These are phyloP conservation scores for Drosophila parabipectinata DNA, from an alignment of 1,140 invertebrate genomes.

Conservation along the genomic window DNA sequence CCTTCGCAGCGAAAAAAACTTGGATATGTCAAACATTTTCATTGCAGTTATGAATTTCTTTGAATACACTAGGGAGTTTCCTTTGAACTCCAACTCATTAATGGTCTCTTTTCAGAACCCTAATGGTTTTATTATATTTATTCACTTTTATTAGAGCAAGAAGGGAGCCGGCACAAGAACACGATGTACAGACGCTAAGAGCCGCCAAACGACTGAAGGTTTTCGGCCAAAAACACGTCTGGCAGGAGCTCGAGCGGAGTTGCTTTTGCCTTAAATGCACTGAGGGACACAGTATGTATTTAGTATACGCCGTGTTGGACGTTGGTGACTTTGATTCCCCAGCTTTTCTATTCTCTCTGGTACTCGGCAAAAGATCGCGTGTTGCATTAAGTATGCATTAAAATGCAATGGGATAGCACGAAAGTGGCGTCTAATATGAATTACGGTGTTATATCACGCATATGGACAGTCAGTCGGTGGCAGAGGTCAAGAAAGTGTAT, in stretches of 20 bases:
- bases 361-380: slow-evolving; percentile 41
- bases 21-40: slow-evolving; percentile 82
- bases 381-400: slow-evolving; percentile 73
- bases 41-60: slow-evolving; percentile 28
- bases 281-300: slow-evolving; percentile 53
- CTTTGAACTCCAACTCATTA: not conserved
- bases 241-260: slow-evolving; percentile 34
- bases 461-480: slow-evolving; percentile 20
- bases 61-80: slow-evolving; percentile 1
- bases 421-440: slow-evolving; percentile 38
- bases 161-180: slow-evolving; percentile 12
- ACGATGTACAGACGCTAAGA: slow-evolving; percentile 67
- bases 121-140: slow-evolving; percentile 14
- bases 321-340: slow-evolving; percentile 33
- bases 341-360: slow-evolving; percentile 21
- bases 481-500: slow-evolving; percentile 6
- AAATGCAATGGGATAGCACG: slow-evolving; percentile 67
- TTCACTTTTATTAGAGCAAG: slow-evolving; percentile 8
- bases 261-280: slow-evolving; percentile 43
- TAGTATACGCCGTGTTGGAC: slow-evolving; percentile 61
- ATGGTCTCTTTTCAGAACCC: not conserved
- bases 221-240: slow-evolving; percentile 30
- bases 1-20: slow-evolving; percentile 77
- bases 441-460: slow-evolving; percentile 57
- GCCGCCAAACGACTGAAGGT: slow-evolving; percentile 66